Evolutionary conservation across 2,888 invertebrate species (phyloP), one percentile per base, ranked within the genome.

Genomic region (Dysmachus trigonus): DNA sequence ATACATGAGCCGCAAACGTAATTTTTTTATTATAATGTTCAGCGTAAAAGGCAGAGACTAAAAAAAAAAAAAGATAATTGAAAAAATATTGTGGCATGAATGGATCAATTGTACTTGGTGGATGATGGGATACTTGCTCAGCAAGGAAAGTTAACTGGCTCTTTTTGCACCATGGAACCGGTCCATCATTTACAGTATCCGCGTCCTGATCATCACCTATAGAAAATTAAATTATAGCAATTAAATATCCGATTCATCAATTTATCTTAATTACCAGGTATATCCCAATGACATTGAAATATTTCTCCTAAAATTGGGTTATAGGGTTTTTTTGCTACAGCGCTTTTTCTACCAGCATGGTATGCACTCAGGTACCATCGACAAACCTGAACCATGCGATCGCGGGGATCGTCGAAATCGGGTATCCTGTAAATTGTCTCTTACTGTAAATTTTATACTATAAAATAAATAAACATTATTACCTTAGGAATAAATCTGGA

Each of bases 111-210:
- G 92, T 93, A 97, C 97, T 97, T 88, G 99, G 99, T 73, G 99
- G 99, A 93, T 99, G 99, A 93, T 99, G 99, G 8, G 98, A 99
- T 13, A 99, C 99, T 93, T 99, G 99, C 91, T 99, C 99, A 3
- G 99, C 98, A 79, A 99, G 95, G 92, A 99, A 99, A 7, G 96
- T 95, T 10, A 99, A 93, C 91, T 99, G 97, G 93, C 97, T 95
- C 74, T 95, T 94, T 8, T 94, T 94, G 89, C 97, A 97, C 97
- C 98, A 98, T 0, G 98, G 97, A 62, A 98, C 95, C 1, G 98
- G 98, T 0, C 98, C 98, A 89, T 97, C 97, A 10, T 93, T 92
- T 10, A 95, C 95, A n/a, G 89, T 88, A 35, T 88, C 86, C 10
- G 41, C 88, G 86, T 91, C 91, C 38, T 87, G 82, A 82, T 88